Conservation (phyloP, 2,113 vertebrate species). For the Austrofundulus limnaeus region DNA sequence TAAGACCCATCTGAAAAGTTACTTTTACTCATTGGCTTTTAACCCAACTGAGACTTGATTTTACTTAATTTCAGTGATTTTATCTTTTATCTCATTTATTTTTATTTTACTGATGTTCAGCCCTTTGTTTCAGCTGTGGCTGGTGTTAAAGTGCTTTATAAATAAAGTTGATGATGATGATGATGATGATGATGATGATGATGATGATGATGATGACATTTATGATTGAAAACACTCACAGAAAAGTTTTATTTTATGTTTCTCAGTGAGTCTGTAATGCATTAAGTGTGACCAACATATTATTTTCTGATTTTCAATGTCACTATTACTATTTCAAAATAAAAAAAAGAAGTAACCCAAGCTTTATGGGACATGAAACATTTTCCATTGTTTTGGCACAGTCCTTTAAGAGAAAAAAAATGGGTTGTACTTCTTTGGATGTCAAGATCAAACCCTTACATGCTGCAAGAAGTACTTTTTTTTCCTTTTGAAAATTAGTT, state of each 20-base stretch:
- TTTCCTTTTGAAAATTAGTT: background rate
- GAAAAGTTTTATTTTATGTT: background rate
- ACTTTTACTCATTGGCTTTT: too few species aligned
- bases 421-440: background rate
- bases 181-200: too few species aligned
- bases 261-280: background rate
- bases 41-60: too few species aligned
- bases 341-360: background rate
- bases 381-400: conserved; percentile 58
- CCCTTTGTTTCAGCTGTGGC: too few species aligned
- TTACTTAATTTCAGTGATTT: too few species aligned
- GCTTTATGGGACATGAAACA: background rate
- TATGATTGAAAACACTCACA: too few species aligned
- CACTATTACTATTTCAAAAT: background rate
- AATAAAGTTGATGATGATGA: too few species aligned
- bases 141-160: too few species aligned
- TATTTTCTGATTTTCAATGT: background rate
- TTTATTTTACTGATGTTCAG: too few species aligned
- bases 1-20: too few species aligned
- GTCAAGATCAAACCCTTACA: background rate
- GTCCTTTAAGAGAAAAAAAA: background rate
- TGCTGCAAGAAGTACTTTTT: background rate
- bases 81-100: too few species aligned
- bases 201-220: too few species aligned
- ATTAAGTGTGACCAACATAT: background rate